Percentiles rank a stretch among this genome's conserved stretches.
Conservation (phyloP, 2,888 invertebrate genomes). For the Orchestes rusci region DNA sequence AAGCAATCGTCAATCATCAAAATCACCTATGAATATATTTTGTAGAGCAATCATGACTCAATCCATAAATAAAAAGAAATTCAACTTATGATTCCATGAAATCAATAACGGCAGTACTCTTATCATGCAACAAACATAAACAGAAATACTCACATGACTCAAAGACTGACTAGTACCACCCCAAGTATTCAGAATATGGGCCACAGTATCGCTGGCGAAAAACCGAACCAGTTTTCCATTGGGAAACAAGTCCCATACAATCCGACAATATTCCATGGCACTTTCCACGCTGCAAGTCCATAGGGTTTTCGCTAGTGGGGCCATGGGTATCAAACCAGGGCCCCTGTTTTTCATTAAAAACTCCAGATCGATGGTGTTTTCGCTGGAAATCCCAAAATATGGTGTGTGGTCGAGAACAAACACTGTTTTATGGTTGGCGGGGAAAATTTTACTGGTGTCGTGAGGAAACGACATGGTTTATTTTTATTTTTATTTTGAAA, state of each 20-base stretch:
- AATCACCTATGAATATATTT: too few species aligned
- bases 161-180: conserved; percentile 75
- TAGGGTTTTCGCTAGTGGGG: conserved; percentile 83
- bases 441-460: conserved; percentile 18
- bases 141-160: conserved; percentile 60
- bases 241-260: conserved; percentile 97
- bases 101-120: too few species aligned
- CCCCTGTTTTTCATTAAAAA: conserved; percentile 58
- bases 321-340: conserved; percentile 65
- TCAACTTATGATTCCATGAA: too few species aligned
- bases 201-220: conserved; percentile 80
- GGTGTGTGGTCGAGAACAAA: conserved; percentile 93
- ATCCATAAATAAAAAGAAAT: too few species aligned
- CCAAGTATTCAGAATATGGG: conserved; percentile 83
- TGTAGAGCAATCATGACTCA: too few species aligned
- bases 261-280: conserved; percentile 90
- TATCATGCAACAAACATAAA: not conserved
- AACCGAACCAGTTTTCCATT: conserved; percentile 80
- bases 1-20: too few species aligned
- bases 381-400: conserved; percentile 79
- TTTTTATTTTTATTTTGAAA: too few species aligned
- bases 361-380: conserved; percentile 78
- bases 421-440: conserved; percentile 82
- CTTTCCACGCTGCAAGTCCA: conserved; percentile 97
- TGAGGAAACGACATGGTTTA: not conserved